These are phyloP conservation scores for Sesia bembeciformis DNA, from an alignment of 2,888 invertebrate genomes.

Conservation along the genomic window DNA sequence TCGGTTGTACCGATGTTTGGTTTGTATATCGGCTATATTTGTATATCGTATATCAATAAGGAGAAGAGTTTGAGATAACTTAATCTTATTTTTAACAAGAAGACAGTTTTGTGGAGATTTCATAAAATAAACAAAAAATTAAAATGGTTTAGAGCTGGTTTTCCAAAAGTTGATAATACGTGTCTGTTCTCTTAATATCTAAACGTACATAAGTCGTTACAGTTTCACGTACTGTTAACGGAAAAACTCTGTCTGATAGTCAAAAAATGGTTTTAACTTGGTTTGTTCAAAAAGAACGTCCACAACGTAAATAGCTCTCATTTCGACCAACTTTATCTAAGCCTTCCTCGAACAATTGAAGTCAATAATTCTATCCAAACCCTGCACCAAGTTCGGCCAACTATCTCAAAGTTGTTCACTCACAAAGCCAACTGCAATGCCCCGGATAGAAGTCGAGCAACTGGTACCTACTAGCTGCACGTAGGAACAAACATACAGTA, in stretches of 20 bases:
- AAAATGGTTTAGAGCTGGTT: no score
- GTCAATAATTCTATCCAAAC: slow-evolving; percentile 19
- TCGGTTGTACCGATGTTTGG: no score
- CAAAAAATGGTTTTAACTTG: not conserved
- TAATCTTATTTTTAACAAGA: no score
- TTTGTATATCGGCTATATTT: no score
- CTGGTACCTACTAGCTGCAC: not conserved
- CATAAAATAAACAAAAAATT: no score
- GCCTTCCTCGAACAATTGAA: slow-evolving; percentile 17
- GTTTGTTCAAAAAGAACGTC: not conserved
- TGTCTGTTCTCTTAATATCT: no score
- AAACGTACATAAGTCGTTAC: not conserved
- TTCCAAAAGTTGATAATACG: no score
- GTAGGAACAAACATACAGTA: no score
- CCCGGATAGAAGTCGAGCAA: slow-evolving; percentile 17
- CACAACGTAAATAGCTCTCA: not conserved
- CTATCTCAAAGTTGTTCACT: slow-evolving; percentile 17
- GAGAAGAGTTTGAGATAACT: no score
- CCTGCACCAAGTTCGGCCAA: slow-evolving; percentile 6
- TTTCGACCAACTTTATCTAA: not conserved
- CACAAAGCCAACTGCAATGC: slow-evolving; percentile 13
- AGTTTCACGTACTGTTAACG: not conserved
- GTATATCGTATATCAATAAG: no score
- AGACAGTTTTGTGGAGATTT: no score
- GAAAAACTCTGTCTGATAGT: not conserved